phyloP scores from a whole-genome alignment of 2,888 invertebrate species.

The Nowickia ferox region DNA sequence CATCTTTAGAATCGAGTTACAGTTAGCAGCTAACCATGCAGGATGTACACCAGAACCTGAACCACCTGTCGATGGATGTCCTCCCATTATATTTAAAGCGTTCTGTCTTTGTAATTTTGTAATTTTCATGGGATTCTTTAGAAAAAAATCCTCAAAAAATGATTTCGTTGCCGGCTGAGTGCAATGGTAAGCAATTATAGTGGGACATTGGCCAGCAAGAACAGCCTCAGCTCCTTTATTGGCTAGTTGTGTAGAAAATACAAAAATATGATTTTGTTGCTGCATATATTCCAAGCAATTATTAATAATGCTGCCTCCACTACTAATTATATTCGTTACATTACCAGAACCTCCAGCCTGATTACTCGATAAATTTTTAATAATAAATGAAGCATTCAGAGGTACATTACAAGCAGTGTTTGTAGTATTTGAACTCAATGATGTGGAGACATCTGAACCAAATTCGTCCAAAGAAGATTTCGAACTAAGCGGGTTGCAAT shows the following conservation, averaged over 20 bases:
- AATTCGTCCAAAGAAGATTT: conserved; percentile 57
- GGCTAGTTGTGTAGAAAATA: conserved; percentile 96
- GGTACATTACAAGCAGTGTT: conserved; percentile 55
- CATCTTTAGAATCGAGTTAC: conserved; percentile 72
- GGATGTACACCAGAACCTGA: conserved; percentile 50
- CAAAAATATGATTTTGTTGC: conserved; percentile 99
- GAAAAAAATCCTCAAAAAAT: conserved; percentile 89
- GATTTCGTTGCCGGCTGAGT: conserved; percentile 97
- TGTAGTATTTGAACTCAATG: conserved; percentile 44
- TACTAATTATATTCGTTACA: conserved; percentile 51
- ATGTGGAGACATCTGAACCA: conserved; percentile 46
- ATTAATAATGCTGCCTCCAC: conserved; percentile 46
- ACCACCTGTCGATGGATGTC: conserved; percentile 34
- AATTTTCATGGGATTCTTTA: conserved; percentile 95
- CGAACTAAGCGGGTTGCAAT: conserved; percentile 47
- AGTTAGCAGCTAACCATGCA: conserved; percentile 65
- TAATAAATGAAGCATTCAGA: conserved; percentile 55
- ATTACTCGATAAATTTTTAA: conserved; percentile 51
- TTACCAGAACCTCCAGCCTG: conserved; percentile 44
- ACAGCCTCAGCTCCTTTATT: conserved; percentile 98
- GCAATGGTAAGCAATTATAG: conserved; percentile 97
- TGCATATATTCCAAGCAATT: conserved; percentile 88
- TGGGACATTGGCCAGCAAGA: conserved; percentile 93
- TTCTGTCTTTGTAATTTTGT: conserved; percentile 93
- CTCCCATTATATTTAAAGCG: conserved; percentile 75